Evolutionary conservation across 2,113 vertebrate genomes (phyloP).

Genomic region (Pseudopodoces humilis): DNA sequence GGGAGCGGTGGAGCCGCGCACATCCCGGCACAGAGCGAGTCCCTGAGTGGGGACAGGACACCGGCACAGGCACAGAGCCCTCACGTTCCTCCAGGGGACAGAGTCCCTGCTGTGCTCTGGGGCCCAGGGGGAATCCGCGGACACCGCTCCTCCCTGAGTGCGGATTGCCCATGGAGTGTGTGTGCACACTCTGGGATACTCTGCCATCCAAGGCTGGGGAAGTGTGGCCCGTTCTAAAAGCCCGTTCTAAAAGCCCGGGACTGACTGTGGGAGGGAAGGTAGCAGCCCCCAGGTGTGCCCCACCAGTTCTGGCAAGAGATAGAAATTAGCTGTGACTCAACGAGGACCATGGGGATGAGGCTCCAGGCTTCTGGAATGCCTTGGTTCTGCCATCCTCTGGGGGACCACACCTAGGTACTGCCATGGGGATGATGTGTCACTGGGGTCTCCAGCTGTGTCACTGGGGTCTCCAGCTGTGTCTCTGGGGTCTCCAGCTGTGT

Average conservation of each 20-base stretch:
- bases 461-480: neutral
- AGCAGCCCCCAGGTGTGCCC: neutral
- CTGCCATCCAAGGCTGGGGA: neutral
- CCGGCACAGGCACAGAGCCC: neutral
- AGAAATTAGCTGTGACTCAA: neutral
- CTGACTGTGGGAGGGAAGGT: neutral
- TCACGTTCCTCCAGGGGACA: neutral
- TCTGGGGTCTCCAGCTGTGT: neutral
- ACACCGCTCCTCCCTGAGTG: accelerated
- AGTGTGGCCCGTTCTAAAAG: too few relatives aligned
- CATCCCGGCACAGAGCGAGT: neutral
- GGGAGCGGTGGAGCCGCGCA: neutral
- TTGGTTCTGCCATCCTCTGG: neutral
- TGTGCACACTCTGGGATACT: neutral
- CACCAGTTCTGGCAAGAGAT: neutral
- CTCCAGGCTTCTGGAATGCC: neutral
- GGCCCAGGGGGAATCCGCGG: neutral
- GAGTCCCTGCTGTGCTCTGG: neutral
- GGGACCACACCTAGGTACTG: neutral
- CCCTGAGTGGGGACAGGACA: neutral
- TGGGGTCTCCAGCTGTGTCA: neutral
- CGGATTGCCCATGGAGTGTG: accelerated
- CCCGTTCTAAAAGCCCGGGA: neutral
- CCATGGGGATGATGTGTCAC: neutral
- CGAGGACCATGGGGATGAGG: neutral